Percentiles rank a stretch among this genome's conserved stretches.
phyloP scores from a whole-genome alignment of 1,140 invertebrate genomes.

The Stegodyphus mimosarum region DNA sequence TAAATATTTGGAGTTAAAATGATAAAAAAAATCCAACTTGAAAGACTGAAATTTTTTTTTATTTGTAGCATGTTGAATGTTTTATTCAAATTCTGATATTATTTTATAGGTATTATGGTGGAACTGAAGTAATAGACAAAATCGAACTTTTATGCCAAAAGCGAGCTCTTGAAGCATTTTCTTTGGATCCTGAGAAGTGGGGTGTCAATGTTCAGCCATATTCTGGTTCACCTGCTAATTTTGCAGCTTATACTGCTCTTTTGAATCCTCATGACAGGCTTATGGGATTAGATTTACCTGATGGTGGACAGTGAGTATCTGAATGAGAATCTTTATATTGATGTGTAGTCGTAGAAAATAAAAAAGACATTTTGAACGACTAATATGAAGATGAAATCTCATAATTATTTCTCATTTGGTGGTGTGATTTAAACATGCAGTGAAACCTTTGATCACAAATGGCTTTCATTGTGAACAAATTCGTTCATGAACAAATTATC shows the following conservation, averaged over 20 bases:
- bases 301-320: conserved; percentile 75
- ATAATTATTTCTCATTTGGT: no score
- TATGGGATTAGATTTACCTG: conserved; percentile 77
- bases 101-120: conserved; percentile 75
- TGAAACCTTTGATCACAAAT: no score
- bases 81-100: neutral
- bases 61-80: neutral
- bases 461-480: no score
- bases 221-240: conserved; percentile 77
- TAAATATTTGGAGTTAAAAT: no score
- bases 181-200: conserved; percentile 74
- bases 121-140: conserved; percentile 77
- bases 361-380: no score
- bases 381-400: no score
- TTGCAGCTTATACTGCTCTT: conserved; percentile 75
- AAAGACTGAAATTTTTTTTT: neutral
- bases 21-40: no score
- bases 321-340: no score
- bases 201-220: conserved; percentile 78
- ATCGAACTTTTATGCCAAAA: conserved; percentile 75
- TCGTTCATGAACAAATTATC: no score
- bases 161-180: conserved; percentile 74
- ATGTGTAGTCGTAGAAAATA: no score
- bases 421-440: no score
- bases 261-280: conserved; percentile 75